Percentiles rank a stretch among this genome's conserved stretches.
phyloP scores from a whole-genome alignment of 2,113 vertebrate species.

The Orcinus orca region DNA sequence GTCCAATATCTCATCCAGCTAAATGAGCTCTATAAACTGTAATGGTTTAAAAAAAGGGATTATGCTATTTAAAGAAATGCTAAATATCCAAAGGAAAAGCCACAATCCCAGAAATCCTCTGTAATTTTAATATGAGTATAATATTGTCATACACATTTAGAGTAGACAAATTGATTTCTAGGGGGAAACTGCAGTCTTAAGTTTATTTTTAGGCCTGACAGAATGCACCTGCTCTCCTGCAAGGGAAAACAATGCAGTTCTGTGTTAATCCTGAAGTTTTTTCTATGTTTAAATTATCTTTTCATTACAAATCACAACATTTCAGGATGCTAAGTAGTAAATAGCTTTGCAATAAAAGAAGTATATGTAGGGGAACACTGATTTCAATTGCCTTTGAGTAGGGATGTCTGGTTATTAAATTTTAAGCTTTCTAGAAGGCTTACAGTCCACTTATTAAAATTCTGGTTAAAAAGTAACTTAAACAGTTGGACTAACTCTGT shows the following conservation, averaged over 20 bases:
- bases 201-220: background rate
- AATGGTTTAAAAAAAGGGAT: background rate
- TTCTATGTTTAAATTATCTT: background rate
- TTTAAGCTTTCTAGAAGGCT: background rate
- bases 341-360: background rate
- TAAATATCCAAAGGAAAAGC: background rate
- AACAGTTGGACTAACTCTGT: background rate
- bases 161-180: background rate
- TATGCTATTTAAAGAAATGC: background rate
- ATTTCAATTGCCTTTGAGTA: background rate
- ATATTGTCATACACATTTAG: background rate
- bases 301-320: background rate
- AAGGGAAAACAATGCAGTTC: background rate
- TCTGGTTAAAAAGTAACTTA: background rate
- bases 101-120: background rate
- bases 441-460: background rate
- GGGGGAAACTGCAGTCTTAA: background rate
- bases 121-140: constrained; percentile 36
- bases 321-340: background rate
- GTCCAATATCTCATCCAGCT: constrained; percentile 22
- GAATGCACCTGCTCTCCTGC: background rate
- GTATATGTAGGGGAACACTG: background rate
- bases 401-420: background rate
- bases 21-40: constrained; percentile 47
- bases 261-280: background rate